phyloP scores from a whole-genome alignment of 1,140 invertebrate species.

The Luehdorfia chinensis region DNA sequence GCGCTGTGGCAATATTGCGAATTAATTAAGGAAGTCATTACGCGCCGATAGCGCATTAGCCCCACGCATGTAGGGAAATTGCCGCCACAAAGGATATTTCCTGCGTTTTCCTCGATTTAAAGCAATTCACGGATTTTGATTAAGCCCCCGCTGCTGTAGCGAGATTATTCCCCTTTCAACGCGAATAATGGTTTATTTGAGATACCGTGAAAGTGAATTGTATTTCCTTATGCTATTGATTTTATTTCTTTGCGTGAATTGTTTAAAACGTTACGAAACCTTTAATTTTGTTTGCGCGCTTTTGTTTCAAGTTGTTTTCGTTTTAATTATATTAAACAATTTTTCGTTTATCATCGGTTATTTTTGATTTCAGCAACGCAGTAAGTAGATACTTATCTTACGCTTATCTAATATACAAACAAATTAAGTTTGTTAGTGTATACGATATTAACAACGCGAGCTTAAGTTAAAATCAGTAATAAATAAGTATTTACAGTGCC shows the following conservation, averaged over 20 bases:
- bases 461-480: too few relatives aligned
- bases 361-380: too few relatives aligned
- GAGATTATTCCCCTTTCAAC: conserved; percentile 74
- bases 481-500: too few relatives aligned
- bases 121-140: conserved; percentile 74
- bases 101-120: conserved; percentile 75
- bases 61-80: conserved; percentile 69
- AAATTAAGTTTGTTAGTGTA: too few relatives aligned
- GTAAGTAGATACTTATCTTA: too few relatives aligned
- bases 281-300: too few relatives aligned
- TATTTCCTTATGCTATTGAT: conserved; percentile 64
- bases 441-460: too few relatives aligned
- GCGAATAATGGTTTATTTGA: conserved; percentile 73
- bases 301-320: conserved; percentile 12
- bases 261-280: conserved; percentile 8
- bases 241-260: conserved; percentile 30
- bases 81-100: conserved; percentile 71
- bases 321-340: background rate
- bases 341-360: background rate
- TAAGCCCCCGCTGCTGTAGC: conserved; percentile 67
- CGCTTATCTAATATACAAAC: too few relatives aligned
- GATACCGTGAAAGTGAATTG: conserved; percentile 70
- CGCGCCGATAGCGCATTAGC: conserved; percentile 66
- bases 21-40: conserved; percentile 77
- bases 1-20: conserved; percentile 56